Conservation (phyloP, 2,797 vertebrate species). For the Nothura maculosa region DNA sequence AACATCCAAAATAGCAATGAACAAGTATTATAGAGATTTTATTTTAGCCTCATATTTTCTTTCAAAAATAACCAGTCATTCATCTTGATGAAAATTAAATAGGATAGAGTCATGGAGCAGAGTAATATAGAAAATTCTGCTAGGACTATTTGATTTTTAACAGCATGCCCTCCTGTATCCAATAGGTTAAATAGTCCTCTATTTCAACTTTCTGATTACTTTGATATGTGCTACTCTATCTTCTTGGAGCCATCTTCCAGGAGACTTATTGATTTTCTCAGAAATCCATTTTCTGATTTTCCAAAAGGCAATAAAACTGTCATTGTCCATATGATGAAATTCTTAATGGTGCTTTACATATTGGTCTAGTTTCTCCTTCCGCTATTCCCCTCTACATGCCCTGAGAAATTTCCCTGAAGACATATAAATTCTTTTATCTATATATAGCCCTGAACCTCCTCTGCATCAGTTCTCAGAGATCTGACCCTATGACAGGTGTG, state of each 20-base stretch:
- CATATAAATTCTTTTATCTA: background rate
- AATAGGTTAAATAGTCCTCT: constrained; percentile 26
- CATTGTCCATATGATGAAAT: constrained; percentile 31
- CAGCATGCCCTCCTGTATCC: background rate
- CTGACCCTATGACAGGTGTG: background rate
- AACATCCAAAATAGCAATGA: background rate
- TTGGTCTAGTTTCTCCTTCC: background rate
- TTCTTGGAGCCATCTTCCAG: constrained; percentile 30
- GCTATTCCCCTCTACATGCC: background rate
- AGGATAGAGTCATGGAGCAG: background rate
- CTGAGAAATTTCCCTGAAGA: background rate
- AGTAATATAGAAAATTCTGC: constrained; percentile 14
- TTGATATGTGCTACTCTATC: background rate
- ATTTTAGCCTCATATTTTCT: constrained; percentile 9
- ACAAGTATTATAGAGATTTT: background rate
- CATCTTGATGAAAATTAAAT: constrained; percentile 18
- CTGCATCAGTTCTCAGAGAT: background rate
- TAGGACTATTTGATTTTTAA: constrained; percentile 44
- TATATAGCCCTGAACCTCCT: background rate
- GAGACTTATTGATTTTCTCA: constrained; percentile 56
- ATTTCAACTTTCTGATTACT: constrained; percentile 51
- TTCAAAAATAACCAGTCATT: constrained; percentile 14
- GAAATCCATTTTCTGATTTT: constrained; percentile 53
- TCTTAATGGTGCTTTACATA: background rate
- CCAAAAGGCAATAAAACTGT: constrained; percentile 53